Evolutionary conservation across 2,797 vertebrate genomes (phyloP), one percentile per base, ranked within the genome.

Genomic region (Gymnodraco acuticeps): DNA sequence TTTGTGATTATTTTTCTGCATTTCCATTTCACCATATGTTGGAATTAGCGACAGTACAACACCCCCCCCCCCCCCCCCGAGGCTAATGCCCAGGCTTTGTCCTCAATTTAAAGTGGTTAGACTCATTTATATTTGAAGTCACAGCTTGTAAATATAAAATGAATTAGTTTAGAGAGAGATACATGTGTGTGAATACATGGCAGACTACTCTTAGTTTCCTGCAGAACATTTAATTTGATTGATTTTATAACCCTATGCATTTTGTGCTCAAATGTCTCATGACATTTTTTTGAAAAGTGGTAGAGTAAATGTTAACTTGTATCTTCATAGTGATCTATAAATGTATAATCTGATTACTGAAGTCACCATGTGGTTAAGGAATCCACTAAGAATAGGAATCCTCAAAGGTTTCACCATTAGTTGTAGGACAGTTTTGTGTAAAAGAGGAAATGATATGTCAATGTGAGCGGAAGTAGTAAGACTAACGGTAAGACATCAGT

Each of bases 401-500:
- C 70, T 76, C 64, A 71, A 76, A 67, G 73, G 82, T 81, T 89
- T 83, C 77, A 87, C 77, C 64, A 60, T 85, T 75, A 52, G 51
- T 66, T 77, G 75, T 72, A 60, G 42, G 46, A 86, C 64, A 75
- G 53, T 47, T 66, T 78, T 87, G 77, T 84, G 84, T 85, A 76
- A 73, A 77, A 58, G 61, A 82, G 45, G 54, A 68, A 43, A 83
- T 65, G 1, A 85, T 84, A 60, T 82, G 80, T 87, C 75, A 79
- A 78, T 77, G 75, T 88, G 76, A 88, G 82, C 82, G 86, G 80
- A 91, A 90, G 88, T 76, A 91, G 82, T 92, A 85, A 90, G 80
- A 91, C 84, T 80, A 82, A 69, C 53, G 55, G 19, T 52, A 60
- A 75, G n/a, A 80, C 67, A 88, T 77, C 76, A 63, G 60, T 85